A percentile compares a stretch with the other conserved stretches of the same genome.
phyloP scores from a whole-genome alignment of 2,888 invertebrate genomes.

The Zeuzera pyrina region DNA sequence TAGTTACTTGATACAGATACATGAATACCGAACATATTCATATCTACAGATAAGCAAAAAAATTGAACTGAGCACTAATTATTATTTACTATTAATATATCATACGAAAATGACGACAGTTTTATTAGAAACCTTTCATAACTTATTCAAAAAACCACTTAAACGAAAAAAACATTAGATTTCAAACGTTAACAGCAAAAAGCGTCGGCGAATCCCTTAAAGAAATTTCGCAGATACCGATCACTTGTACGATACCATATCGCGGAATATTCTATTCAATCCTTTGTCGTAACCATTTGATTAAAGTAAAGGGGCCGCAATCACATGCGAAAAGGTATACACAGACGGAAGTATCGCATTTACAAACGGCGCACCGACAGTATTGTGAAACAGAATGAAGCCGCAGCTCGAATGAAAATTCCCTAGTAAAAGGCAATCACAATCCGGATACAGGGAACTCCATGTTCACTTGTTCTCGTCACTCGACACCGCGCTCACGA shows the following conservation, averaged over 20 bases:
- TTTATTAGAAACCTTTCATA: too few relatives aligned
- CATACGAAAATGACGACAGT: too few relatives aligned
- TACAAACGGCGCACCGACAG: constrained; percentile 65
- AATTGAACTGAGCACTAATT: too few relatives aligned
- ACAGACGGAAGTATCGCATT: constrained; percentile 70
- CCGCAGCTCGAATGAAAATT: constrained; percentile 28
- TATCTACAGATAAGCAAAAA: constrained; percentile 3
- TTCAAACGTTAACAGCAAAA: too few relatives aligned
- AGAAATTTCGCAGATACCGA: constrained; percentile 59
- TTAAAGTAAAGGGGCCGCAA: constrained; percentile 68
- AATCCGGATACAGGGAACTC: constrained; percentile 40
- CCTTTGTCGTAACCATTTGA: constrained; percentile 70
- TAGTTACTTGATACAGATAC: too few relatives aligned
- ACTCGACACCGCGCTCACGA: constrained; percentile 33
- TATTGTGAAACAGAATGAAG: constrained; percentile 43
- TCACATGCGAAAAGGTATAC: constrained; percentile 58
- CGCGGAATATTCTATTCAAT: constrained; percentile 63
- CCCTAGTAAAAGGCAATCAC: constrained; percentile 48
- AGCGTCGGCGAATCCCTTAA: constrained; percentile 19
- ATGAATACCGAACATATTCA: too few relatives aligned
- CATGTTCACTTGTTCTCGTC: constrained; percentile 42
- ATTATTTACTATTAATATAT: too few relatives aligned
- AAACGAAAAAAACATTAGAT: too few relatives aligned
- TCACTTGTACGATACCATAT: constrained; percentile 57
- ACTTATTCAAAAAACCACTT: too few relatives aligned